Conservation (phyloP, 2,113 vertebrate species). For the Myrmecobius fasciatus region DNA sequence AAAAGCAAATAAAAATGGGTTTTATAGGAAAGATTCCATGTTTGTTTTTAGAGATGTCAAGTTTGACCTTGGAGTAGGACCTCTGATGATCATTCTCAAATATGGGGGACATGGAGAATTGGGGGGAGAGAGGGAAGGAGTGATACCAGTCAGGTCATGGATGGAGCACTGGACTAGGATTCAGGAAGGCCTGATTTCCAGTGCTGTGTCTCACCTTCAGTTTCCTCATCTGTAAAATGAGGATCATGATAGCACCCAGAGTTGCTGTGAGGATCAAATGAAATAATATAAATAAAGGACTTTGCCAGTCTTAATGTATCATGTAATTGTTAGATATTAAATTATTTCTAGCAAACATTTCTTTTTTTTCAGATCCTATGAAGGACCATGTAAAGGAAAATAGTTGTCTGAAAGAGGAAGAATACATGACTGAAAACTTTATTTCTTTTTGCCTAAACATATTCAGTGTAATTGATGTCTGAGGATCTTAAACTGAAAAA, state of each 20-base stretch:
- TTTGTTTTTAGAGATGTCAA: background rate
- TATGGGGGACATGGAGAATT: background rate
- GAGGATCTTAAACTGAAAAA: slow-evolving; percentile 27
- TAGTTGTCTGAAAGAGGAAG: background rate
- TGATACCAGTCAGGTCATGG: background rate
- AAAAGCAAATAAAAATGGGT: background rate
- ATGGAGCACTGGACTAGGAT: background rate
- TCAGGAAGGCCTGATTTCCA: background rate
- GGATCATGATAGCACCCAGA: background rate
- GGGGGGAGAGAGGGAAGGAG: background rate
- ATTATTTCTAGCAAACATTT: background rate
- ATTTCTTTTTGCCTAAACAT: background rate
- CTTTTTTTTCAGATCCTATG: background rate
- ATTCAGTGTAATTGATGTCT: slow-evolving; percentile 10
- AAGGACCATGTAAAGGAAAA: background rate
- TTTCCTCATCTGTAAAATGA: background rate
- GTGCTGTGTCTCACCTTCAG: background rate
- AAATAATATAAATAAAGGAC: background rate
- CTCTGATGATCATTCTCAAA: background rate
- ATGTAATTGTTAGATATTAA: background rate
- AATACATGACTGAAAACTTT: background rate
- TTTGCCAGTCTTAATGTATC: background rate
- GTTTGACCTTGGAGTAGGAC: background rate
- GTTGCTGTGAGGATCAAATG: background rate
- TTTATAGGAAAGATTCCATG: background rate